Evolutionary conservation across 2,797 vertebrate genomes (phyloP).

Genomic region (Onychomys torridus): DNA sequence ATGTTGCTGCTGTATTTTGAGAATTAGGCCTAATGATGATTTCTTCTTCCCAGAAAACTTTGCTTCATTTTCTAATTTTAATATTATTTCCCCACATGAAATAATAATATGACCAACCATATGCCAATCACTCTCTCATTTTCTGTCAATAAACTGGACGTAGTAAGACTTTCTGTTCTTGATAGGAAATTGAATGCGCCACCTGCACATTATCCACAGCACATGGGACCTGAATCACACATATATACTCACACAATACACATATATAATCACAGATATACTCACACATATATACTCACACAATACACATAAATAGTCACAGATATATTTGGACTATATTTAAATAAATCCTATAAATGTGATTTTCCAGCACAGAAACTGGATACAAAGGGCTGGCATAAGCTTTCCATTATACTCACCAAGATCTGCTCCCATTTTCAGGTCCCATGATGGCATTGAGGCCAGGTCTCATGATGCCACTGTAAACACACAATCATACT

Average conservation of each 20-base stretch:
- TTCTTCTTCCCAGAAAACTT: not conserved
- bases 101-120: not conserved
- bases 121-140: not conserved
- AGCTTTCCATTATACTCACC: conserved; percentile 85
- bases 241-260: too few relatives aligned
- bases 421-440: conserved; percentile 89
- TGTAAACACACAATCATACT: conserved; percentile 74
- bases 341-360: not conserved
- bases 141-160: not conserved
- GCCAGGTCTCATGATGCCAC: conserved; percentile 90
- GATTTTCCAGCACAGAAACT: not conserved
- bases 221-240: not conserved
- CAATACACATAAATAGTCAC: not conserved
- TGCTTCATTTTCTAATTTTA: not conserved
- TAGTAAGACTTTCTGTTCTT: not conserved
- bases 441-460: conserved; percentile 90
- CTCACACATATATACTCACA: too few relatives aligned
- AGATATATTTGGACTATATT: too few relatives aligned
- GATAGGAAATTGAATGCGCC: not conserved
- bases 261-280: too few relatives aligned
- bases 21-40: too few relatives aligned
- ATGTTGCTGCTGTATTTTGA: not conserved
- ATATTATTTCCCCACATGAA: not conserved
- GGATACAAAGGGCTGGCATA: not conserved
- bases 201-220: not conserved